Conservation (phyloP, 2,113 vertebrate species). For the Lepisosteus oculatus region DNA sequence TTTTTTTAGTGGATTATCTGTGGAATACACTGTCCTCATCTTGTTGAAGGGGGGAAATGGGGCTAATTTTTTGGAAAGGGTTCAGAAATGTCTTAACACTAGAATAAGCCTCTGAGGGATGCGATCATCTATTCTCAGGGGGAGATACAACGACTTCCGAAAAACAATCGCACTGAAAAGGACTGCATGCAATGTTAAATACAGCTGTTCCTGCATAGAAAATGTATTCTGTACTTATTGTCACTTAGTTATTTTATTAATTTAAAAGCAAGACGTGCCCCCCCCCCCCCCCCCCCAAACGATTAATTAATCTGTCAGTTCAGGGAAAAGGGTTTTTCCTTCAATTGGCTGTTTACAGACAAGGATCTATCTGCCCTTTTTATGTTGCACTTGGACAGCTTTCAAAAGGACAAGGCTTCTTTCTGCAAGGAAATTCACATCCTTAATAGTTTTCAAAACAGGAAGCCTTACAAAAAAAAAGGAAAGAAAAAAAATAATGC, state of each 20-base stretch:
- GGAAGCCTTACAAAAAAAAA: conserved; percentile 60
- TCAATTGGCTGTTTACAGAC: conserved; percentile 67
- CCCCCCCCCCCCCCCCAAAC: not conserved
- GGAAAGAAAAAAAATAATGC: conserved; percentile 28
- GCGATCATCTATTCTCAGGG: no score
- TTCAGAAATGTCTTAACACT: no score
- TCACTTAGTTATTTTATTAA: conserved; percentile 53
- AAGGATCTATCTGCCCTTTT: conserved; percentile 66
- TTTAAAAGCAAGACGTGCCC: conserved; percentile 44
- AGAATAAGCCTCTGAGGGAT: no score
- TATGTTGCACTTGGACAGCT: conserved; percentile 70
- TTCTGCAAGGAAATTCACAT: conserved; percentile 70
- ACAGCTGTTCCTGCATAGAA: conserved; percentile 66
- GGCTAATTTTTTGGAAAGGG: no score
- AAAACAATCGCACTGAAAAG: conserved; percentile 41
- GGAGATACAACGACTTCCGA: no score
- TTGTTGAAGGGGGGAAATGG: no score
- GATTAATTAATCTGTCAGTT: conserved; percentile 64
- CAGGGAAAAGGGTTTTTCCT: conserved; percentile 27
- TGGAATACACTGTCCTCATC: no score
- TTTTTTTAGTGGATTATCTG: no score
- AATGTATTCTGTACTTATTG: conserved; percentile 24
- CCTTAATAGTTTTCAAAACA: conserved; percentile 79
- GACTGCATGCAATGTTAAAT: conserved; percentile 58
- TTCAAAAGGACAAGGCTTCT: conserved; percentile 70